These are phyloP conservation scores for Cygnus olor DNA, from an alignment of 2,797 vertebrate genomes.

Conservation along the genomic window DNA sequence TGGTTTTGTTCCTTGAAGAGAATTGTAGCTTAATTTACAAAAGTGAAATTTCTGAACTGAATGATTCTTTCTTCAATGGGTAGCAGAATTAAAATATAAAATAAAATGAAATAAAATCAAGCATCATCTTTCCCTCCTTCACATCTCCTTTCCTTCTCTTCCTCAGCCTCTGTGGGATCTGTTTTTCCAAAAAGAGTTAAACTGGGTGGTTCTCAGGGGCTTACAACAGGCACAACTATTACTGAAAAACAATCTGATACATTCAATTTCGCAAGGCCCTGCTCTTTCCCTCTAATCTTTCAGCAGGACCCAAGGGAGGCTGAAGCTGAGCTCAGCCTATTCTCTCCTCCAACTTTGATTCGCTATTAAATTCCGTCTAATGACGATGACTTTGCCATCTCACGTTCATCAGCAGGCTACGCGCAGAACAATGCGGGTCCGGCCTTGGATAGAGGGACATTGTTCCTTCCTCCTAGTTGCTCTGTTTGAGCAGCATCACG, in stretches of 20 bases:
- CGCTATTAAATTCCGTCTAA: slow-evolving; percentile 99
- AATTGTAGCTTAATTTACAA: rapidly evolving
- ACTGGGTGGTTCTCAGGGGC: slow-evolving; percentile 77
- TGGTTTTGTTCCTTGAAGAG: not conserved
- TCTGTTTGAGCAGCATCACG: slow-evolving; percentile 69
- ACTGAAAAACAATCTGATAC: slow-evolving; percentile 98
- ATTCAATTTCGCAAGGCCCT: slow-evolving; percentile 94
- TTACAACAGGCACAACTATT: slow-evolving; percentile 82
- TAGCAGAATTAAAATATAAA: not conserved
- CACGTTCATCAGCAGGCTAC: slow-evolving; percentile 84
- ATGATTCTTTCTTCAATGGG: not conserved
- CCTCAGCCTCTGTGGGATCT: not conserved
- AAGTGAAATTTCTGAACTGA: not conserved
- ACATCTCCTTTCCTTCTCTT: not conserved
- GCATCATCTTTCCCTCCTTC: not conserved
- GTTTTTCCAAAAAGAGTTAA: slow-evolving; percentile 80
- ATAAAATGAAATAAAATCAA: not conserved
- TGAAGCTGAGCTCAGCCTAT: slow-evolving; percentile 95
- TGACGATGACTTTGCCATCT: slow-evolving; percentile 90
- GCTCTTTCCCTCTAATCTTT: slow-evolving; percentile 98
- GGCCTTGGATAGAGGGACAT: slow-evolving; percentile 85
- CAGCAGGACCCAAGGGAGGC: slow-evolving; percentile 97
- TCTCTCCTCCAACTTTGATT: slow-evolving; percentile 99
- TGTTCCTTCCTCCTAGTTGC: slow-evolving; percentile 84
- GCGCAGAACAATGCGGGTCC: slow-evolving; percentile 83